These are phyloP conservation scores for Aeoliscus strigatus DNA, from an alignment of 2,797 vertebrate species.

Conservation along the genomic window DNA sequence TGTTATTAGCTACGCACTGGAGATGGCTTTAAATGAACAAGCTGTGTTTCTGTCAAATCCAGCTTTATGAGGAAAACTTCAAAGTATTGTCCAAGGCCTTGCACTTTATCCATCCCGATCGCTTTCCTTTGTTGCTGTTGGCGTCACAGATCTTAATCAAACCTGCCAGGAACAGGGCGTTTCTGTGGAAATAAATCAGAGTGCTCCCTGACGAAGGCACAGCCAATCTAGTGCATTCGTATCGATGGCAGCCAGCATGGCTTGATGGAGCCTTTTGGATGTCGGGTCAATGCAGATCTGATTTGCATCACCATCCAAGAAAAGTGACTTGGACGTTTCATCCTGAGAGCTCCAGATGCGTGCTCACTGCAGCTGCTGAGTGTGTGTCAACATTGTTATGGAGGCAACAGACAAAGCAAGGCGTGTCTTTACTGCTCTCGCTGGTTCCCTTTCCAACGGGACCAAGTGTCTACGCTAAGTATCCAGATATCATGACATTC, in stretches of 20 bases:
- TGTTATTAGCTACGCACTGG: conserved; percentile 21
- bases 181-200: conserved; percentile 56
- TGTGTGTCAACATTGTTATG: conserved; percentile 37
- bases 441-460: conserved; percentile 22
- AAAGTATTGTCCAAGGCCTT: conserved; percentile 17
- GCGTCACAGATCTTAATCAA: conserved; percentile 49
- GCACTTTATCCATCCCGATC: conserved; percentile 29
- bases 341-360: conserved; percentile 32
- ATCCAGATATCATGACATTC: conserved; percentile 7
- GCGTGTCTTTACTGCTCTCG: conserved; percentile 17
- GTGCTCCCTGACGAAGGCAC: conserved; percentile 31
- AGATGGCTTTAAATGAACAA: conserved; percentile 35
- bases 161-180: conserved; percentile 46
- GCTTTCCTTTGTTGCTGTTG: conserved; percentile 32
- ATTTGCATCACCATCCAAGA: conserved; percentile 53
- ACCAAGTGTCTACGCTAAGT: neutral
- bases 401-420: conserved; percentile 24
- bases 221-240: conserved; percentile 33
- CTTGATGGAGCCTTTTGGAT: conserved; percentile 43
- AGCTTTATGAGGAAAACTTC: conserved; percentile 20
- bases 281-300: conserved; percentile 61
- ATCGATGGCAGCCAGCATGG: conserved; percentile 54
- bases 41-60: conserved; percentile 11
- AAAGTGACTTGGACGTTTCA: conserved; percentile 34
- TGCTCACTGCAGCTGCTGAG: conserved; percentile 23